Percentiles rank a stretch among this genome's conserved stretches.
Evolutionary conservation across 2,113 vertebrate species (phyloP).

Genomic region (Pristiophorus japonicus): DNA sequence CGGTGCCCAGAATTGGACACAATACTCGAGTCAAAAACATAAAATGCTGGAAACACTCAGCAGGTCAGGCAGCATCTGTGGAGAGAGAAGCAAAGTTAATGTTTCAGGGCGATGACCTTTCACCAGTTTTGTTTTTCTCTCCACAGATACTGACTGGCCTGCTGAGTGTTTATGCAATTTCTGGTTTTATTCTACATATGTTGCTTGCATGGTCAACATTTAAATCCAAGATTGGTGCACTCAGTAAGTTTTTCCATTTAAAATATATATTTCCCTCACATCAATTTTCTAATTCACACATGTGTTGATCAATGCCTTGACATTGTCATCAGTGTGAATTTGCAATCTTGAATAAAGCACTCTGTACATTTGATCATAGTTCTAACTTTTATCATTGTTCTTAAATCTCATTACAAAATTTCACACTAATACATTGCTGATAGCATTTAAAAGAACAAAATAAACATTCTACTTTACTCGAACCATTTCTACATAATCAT

Average conservation of each 20-base stretch:
- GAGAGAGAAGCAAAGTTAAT: background rate
- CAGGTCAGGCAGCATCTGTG: background rate
- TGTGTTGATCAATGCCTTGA: background rate
- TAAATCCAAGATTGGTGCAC: background rate
- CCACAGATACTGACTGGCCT: background rate
- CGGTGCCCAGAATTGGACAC: too few species aligned
- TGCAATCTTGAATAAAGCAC: background rate
- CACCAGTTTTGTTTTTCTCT: background rate
- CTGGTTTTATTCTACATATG: background rate
- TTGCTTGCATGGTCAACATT: background rate
- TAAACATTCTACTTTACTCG: background rate
- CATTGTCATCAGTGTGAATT: conserved; percentile 1
- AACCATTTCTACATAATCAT: background rate
- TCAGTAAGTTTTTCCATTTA: background rate
- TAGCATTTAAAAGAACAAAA: background rate
- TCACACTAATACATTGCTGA: background rate
- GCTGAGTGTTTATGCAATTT: background rate
- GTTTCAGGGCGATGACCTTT: background rate
- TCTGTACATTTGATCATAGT: background rate
- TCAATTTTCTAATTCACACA: background rate
- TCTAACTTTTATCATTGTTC: background rate
- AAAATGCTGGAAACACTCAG: background rate
- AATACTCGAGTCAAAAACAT: too few species aligned
- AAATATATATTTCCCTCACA: background rate
- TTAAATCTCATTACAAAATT: background rate